phyloP scores from a whole-genome alignment of 2,113 vertebrate species.

The Taxidea taxus region DNA sequence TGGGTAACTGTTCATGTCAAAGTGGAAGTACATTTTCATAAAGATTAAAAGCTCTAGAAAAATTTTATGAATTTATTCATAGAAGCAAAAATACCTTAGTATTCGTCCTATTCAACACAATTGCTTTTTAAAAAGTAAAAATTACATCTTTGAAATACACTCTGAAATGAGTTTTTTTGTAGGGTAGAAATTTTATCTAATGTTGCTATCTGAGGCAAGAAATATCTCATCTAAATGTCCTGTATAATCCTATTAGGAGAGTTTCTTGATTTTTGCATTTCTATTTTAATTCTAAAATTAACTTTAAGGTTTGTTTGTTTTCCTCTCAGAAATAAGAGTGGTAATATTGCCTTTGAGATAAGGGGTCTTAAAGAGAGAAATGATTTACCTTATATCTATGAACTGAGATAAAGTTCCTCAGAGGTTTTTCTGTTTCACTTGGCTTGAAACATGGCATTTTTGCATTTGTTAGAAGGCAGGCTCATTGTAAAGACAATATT shows the following conservation, averaged over 20 bases:
- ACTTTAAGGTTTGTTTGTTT: neutral
- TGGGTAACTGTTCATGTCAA: neutral
- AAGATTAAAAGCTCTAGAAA: neutral
- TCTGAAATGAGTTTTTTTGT: neutral
- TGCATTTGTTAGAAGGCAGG: neutral
- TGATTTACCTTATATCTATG: neutral
- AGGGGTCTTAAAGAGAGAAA: neutral
- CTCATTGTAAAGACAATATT: neutral
- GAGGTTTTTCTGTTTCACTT: neutral
- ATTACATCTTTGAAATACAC: neutral
- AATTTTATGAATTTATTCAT: neutral
- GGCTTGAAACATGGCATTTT: neutral
- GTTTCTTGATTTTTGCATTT: neutral
- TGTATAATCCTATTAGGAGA: neutral
- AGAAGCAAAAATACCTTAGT: neutral
- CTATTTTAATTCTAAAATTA: neutral
- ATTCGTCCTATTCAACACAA: neutral
- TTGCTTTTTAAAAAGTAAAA: neutral
- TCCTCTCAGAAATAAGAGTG: neutral
- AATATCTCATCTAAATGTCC: neutral
- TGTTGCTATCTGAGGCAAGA: neutral
- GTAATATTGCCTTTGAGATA: neutral
- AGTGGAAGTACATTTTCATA: neutral
- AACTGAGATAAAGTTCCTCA: neutral
- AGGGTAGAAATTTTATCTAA: neutral